Percentiles rank a stretch among this genome's conserved stretches.
Evolutionary conservation across 2,888 invertebrate species (phyloP).

Genomic region (Protophormia terraenovae): DNA sequence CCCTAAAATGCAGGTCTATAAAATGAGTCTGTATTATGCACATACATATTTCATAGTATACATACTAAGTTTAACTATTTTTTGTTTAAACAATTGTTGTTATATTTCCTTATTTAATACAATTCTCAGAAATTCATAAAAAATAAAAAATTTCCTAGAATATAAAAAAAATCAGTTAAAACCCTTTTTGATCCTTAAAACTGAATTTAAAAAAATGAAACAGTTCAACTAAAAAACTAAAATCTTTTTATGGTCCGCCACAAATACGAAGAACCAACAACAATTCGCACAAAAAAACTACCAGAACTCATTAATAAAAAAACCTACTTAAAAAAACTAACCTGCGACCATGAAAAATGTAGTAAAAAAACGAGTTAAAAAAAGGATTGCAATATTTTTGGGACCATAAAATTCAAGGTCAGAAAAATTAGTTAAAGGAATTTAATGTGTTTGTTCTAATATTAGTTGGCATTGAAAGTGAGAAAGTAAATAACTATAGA

Average conservation of each 20-base stretch:
- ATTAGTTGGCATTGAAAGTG: slow-evolving; percentile 27
- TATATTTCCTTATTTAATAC: too few species aligned
- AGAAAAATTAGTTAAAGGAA: not conserved
- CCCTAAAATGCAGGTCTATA: too few species aligned
- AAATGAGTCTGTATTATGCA: too few species aligned
- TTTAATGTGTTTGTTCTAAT: slow-evolving; percentile 13
- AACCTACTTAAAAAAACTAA: not conserved
- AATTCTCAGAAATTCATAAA: not conserved
- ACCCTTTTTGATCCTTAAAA: slow-evolving; percentile 59
- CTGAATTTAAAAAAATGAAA: slow-evolving; percentile 56
- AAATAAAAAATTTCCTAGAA: slow-evolving; percentile 14
- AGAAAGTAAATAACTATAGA: not conserved
- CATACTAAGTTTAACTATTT: too few species aligned
- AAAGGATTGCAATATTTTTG: not conserved
- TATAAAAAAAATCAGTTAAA: not conserved
- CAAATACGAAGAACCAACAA: not conserved
- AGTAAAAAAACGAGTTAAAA: slow-evolving; percentile 21
- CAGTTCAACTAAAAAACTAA: slow-evolving; percentile 42
- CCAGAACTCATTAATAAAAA: not conserved
- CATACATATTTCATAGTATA: too few species aligned
- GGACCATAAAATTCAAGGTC: slow-evolving; percentile 16
- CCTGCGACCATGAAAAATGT: slow-evolving; percentile 29
- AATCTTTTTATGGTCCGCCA: not conserved
- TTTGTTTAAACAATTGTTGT: too few species aligned
- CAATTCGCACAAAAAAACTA: not conserved